These are phyloP conservation scores for Whitmania pigra DNA, from an alignment of 1,140 invertebrate species.

Conservation along the genomic window DNA sequence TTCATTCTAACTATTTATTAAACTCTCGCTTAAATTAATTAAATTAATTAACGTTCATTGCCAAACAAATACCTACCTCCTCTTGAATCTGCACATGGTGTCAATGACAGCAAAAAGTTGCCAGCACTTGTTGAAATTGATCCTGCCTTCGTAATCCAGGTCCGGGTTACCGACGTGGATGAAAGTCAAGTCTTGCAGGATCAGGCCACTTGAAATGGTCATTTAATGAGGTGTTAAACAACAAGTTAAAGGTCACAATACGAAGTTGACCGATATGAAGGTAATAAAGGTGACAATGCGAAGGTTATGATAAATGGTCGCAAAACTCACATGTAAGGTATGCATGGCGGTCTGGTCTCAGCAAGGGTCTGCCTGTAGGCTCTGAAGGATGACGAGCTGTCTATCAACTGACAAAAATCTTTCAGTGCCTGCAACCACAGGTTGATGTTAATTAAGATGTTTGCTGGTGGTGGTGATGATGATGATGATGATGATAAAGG, in stretches of 20 bases:
- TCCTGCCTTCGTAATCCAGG: slow-evolving; percentile 62
- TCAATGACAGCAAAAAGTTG: slow-evolving; percentile 95
- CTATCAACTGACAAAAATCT: slow-evolving; percentile 86
- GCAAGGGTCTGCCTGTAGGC: slow-evolving; percentile 83
- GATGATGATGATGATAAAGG: slow-evolving; percentile 18
- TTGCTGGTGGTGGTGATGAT: too few species aligned
- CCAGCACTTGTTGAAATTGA: slow-evolving; percentile 94
- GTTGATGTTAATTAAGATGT: neutral
- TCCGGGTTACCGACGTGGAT: slow-evolving; percentile 93
- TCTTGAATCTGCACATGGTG: slow-evolving; percentile 90
- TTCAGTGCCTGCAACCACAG: slow-evolving; percentile 54
- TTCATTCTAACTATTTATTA: too few species aligned
- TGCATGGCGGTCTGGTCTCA: slow-evolving; percentile 87
- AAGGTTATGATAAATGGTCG: too few species aligned
- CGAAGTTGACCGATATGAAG: too few species aligned
- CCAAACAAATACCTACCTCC: slow-evolving; percentile 56
- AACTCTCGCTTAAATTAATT: too few species aligned
- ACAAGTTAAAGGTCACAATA: too few species aligned
- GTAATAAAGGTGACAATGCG: too few species aligned
- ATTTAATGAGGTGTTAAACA: too few species aligned
- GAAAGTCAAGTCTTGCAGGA: slow-evolving; percentile 95
- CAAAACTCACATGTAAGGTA: slow-evolving; percentile 83
- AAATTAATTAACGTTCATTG: too few species aligned
- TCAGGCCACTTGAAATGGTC: slow-evolving; percentile 61
- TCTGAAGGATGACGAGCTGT: slow-evolving; percentile 85